Base-by-base conservation (phyloP, 2,113 vertebrate genomes). In the Melanerpes formicivorus region DNA sequence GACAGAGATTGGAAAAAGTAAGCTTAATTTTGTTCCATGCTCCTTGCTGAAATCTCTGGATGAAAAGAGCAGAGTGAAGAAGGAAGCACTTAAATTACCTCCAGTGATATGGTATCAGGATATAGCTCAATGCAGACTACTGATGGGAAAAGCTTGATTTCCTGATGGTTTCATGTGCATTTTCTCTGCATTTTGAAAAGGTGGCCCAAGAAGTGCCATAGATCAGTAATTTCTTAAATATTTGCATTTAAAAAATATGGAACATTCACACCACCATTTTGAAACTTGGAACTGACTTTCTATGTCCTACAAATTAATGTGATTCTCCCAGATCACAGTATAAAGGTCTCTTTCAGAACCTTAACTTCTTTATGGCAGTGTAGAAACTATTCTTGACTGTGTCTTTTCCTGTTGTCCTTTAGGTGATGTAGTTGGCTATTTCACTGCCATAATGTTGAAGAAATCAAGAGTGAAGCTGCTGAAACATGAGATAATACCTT, bases 371-470 rank as follows among this genome's bases (percentile, higher is more conserved):
- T 66, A 29, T 55, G 60, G 34, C 25, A 40, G 0, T 2, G 18
- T 12, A 55, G 34, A 65, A 72, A 32, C 14, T 75, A 30, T 4
- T 27, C 11, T 48, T 0, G 2, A 73, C 23, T 5, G 7, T 95
- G 95, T 55, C 64, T 95, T 93, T 81, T 40, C 27, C 7, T 79
- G 46, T 63, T 93, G 54, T 17, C 90, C 81, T 94, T n/a, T 92
- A 99, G 99, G 98, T 94, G 97, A 97, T n/a, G 81, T 97, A 58
- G 98, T 98, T 2, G 98, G 92, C 15, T 99, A 99, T 97, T 99
- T 99, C 85, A 98, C 98, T 46, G 98, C 95, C 18, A 95, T 99
- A 81, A 98, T 99, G 98, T 95, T 99, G 90, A 99, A 99, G 96
- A 99, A 98, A 93, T 97, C 98, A 0, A 98, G 98, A 95, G 97